Percentiles rank a stretch among this genome's conserved stretches.
Conservation (phyloP, 2,113 vertebrate genomes). For the Aegithalos caudatus region DNA sequence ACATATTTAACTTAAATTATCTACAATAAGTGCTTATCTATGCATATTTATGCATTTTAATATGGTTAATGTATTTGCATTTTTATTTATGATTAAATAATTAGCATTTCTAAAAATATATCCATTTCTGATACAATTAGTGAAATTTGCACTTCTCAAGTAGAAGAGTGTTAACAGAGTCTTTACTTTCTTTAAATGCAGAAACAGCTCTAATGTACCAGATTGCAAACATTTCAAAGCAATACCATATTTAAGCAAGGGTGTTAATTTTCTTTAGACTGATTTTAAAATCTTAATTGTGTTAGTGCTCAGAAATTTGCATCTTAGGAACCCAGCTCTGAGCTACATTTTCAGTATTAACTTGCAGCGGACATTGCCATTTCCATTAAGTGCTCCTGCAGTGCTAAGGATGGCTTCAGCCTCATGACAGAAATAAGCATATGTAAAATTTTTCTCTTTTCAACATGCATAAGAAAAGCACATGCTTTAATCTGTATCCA, state of each 20-base stretch:
- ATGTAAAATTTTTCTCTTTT: not conserved
- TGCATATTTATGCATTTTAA: not conserved
- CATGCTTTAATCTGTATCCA: not conserved
- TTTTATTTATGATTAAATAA: slow-evolving; percentile 5
- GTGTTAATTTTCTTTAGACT: not conserved
- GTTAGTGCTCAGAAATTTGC: not conserved
- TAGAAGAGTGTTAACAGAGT: not conserved
- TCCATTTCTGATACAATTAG: not conserved
- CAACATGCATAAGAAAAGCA: not conserved
- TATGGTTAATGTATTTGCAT: not conserved
- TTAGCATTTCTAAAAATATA: not conserved
- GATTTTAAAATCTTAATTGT: not conserved
- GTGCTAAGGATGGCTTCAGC: not conserved
- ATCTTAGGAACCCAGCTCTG: not conserved
- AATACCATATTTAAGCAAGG: not conserved
- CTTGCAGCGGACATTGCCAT: not conserved
- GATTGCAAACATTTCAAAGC: not conserved
- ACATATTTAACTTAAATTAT: not conserved
- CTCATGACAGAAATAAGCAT: not conserved
- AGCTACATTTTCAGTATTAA: not conserved
- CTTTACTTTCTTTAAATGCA: not conserved
- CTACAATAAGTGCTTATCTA: not conserved
- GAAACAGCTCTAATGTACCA: not conserved
- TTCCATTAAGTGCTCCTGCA: not conserved
- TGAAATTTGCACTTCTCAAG: not conserved